Evolutionary conservation across 2,888 invertebrate genomes (phyloP), one percentile per base, ranked within the genome.

Genomic region (Halictus quadricinctus): DNA sequence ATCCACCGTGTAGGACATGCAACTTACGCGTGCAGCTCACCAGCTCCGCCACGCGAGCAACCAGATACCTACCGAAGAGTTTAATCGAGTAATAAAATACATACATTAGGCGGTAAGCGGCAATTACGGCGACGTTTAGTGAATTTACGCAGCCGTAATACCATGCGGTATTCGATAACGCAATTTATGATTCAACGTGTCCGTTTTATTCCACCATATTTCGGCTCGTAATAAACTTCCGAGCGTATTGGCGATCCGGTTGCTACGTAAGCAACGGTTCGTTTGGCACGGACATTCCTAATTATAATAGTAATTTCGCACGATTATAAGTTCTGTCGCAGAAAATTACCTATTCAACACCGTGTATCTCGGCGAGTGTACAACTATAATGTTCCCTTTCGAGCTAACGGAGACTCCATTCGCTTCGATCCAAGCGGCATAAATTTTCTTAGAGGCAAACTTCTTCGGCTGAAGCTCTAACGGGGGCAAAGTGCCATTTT

Each of bases 31-130:
- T 87, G 88, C 86, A 72, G 72, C 76, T 80, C 81, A 54, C 77
- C 41, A 36, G 43, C 36, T 13, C 1, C 29, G 76, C 81, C 81
- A 79, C 83, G 74, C 81, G 69, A 78, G 29, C 72, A 41, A 60
- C 77, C 64, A 81, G 86, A 86, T 82, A 87, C 82, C 85, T 69
- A 46, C 72, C 43, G 72, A 79, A 87, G 79, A 75, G 80, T 89
- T 88, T 91, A 91, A 91, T 91, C 88, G 91, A 91, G 90, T 89
- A 90, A 90, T 90, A 91, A 91, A 90, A 86, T 86, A 83, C 86
- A 86, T 76, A 80, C 79, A 89, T 89, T 88, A 87, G 79, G 74
- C 75, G 70, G 75, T 69, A 70, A 72, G 80, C n/a, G 50, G 74
- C 72, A 72, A 83, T 78, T 73, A 80, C 25, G 29, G 36, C 18